A percentile compares a stretch with the other conserved stretches of the same genome.
These are phyloP conservation scores for Urocyon cinereoargenteus DNA, from an alignment of 2,797 vertebrate genomes.

Conservation along the genomic window DNA sequence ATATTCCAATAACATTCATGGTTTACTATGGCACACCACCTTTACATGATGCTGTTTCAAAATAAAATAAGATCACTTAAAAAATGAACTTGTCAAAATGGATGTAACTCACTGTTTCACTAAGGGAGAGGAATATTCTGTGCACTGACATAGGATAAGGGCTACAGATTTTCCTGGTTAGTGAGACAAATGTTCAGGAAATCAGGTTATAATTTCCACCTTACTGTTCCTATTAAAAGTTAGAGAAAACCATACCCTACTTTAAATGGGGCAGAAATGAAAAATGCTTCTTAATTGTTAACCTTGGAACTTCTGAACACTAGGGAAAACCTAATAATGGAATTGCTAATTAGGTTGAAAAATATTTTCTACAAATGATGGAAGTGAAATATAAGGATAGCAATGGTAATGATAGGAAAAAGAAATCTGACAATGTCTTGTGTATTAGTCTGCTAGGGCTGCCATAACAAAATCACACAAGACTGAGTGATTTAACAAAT, in stretches of 20 bases:
- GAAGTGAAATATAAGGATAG: background rate
- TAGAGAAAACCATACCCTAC: background rate
- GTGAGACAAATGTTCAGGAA: background rate
- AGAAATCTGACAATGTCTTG: background rate
- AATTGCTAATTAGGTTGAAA: background rate
- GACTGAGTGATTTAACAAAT: background rate
- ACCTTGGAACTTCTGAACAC: background rate
- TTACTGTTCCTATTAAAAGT: background rate
- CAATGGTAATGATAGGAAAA: background rate
- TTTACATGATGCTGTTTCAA: background rate
- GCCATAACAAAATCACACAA: background rate
- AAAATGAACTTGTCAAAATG: background rate
- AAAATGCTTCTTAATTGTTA: background rate
- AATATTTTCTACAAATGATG: background rate
- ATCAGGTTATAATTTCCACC: background rate
- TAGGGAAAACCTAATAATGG: background rate
- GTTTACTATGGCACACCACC: background rate
- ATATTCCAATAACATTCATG: background rate
- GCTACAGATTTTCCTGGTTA: background rate
- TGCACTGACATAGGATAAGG: too few species aligned
- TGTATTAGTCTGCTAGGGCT: background rate
- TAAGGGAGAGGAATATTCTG: background rate
- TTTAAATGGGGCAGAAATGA: background rate
- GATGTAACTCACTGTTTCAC: background rate
- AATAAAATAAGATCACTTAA: background rate